Percentiles rank a stretch among this genome's conserved stretches.
phyloP scores from a whole-genome alignment of 2,797 vertebrate species.

The Dryobates pubescens region DNA sequence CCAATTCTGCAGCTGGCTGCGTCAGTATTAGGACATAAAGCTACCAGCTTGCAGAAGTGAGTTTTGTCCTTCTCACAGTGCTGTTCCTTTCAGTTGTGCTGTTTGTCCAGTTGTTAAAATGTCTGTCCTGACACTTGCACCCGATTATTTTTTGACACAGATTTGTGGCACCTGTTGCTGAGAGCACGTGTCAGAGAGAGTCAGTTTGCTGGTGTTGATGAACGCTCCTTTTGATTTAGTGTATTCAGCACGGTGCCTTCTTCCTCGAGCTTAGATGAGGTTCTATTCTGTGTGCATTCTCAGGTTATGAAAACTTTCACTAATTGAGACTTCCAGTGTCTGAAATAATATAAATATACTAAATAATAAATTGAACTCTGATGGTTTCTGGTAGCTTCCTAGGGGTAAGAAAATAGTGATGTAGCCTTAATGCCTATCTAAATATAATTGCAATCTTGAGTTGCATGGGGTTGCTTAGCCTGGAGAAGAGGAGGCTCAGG shows the following conservation, averaged over 20 bases:
- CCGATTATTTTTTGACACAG: background rate
- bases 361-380: background rate
- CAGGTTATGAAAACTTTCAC: background rate
- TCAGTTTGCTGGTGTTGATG: background rate
- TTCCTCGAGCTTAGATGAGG: background rate
- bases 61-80: background rate
- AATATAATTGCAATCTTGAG: background rate
- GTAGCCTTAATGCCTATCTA: background rate
- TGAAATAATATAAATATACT: background rate
- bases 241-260: fast-evolving
- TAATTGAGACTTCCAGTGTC: background rate
- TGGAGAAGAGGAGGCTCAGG: too few relatives aligned
- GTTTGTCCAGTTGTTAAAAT: background rate
- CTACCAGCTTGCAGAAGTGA: background rate
- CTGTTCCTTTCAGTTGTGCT: background rate
- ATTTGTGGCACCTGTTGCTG: conserved; percentile 35
- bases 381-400: background rate
- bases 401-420: background rate
- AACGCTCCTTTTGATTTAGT: background rate
- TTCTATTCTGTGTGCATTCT: background rate
- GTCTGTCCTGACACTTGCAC: background rate
- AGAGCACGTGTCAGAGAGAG: background rate
- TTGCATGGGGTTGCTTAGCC: background rate
- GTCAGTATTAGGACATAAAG: background rate
- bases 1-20: background rate